A percentile compares a stretch with the other conserved stretches of the same genome.
These are phyloP conservation scores for Furcifer pardalis DNA, from an alignment of 2,797 vertebrate genomes.

Conservation along the genomic window DNA sequence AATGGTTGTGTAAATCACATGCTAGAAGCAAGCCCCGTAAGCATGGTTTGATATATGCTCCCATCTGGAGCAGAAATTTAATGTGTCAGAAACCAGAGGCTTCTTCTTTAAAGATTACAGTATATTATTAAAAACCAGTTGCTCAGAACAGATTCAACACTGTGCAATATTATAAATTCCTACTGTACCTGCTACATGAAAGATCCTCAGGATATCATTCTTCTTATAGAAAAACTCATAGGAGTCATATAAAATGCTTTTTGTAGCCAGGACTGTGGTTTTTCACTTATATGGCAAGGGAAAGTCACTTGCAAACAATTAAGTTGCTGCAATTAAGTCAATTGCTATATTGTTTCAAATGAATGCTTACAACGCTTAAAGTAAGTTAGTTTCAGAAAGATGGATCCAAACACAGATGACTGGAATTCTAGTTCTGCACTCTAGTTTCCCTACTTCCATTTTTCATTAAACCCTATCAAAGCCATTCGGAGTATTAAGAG, in stretches of 20 bases:
- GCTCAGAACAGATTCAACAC: background rate
- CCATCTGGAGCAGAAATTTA: background rate
- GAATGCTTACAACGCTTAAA: background rate
- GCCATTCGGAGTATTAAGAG: background rate
- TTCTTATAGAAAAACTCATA: background rate
- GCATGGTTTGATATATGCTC: too few species aligned
- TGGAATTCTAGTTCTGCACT: background rate
- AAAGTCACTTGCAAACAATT: background rate
- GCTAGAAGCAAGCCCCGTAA: background rate
- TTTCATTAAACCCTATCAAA: background rate
- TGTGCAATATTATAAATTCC: background rate
- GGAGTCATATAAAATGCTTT: background rate
- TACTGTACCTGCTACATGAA: background rate
- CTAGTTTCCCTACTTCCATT: too few species aligned
- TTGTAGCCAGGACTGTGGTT: background rate
- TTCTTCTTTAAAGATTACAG: background rate
- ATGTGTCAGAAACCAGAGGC: background rate
- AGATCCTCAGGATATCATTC: background rate
- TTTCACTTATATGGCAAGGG: background rate
- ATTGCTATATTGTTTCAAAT: constrained; percentile 1
- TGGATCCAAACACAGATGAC: background rate
- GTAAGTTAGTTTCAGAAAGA: background rate
- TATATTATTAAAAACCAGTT: background rate
- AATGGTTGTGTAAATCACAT: background rate
- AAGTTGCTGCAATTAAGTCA: background rate